Evolutionary conservation across 2,113 vertebrate species (phyloP).

Genomic region (Passerina amoena): DNA sequence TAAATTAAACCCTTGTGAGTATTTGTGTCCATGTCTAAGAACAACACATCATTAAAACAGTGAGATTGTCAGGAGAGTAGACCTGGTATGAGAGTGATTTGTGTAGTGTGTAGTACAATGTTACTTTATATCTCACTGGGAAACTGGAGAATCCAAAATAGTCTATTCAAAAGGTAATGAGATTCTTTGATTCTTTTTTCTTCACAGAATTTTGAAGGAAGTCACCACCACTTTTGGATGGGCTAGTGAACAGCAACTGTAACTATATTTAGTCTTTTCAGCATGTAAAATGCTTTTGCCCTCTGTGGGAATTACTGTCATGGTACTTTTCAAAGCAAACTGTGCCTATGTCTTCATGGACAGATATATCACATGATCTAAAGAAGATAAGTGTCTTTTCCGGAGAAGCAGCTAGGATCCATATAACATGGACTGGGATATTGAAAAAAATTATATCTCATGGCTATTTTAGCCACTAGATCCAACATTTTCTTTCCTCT

Average conservation of each 20-base stretch:
- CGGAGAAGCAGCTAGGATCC: not conserved
- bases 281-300: not conserved
- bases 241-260: not conserved
- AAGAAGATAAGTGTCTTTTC: not conserved
- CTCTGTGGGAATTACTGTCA: not conserved
- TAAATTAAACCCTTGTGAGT: not conserved
- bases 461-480: not conserved
- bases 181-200: not conserved
- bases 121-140: not conserved
- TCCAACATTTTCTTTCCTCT: not conserved
- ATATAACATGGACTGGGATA: rapidly evolving
- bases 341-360: not conserved
- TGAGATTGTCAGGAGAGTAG: not conserved
- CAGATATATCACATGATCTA: not conserved
- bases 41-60: not conserved
- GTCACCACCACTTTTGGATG: not conserved
- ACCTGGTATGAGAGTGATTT: not conserved
- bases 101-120: not conserved
- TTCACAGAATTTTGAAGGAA: not conserved
- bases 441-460: not conserved
- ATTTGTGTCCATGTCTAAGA: not conserved
- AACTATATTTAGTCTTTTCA: not conserved
- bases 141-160: not conserved
- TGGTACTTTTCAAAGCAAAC: not conserved
- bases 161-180: not conserved